Percentiles rank a stretch among this genome's conserved stretches.
These are phyloP conservation scores for Euwallacea fornicatus DNA, from an alignment of 1,140 invertebrate genomes.

Conservation along the genomic window DNA sequence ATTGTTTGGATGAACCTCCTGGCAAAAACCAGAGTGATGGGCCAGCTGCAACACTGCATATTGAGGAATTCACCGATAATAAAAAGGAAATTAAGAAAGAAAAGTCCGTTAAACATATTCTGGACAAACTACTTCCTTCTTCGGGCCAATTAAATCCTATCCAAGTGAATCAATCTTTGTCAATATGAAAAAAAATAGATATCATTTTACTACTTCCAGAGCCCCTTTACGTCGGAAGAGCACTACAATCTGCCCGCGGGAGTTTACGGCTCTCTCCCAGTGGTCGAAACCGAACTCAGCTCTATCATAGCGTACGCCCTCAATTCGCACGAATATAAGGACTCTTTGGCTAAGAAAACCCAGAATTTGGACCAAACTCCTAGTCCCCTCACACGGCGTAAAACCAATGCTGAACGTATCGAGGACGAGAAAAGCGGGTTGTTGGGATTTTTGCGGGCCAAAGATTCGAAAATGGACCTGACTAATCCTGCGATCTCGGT, in stretches of 20 bases:
- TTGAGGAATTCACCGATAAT: constrained; percentile 46
- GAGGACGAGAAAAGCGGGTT: constrained; percentile 57
- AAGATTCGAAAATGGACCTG: constrained; percentile 46
- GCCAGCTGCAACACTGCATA: constrained; percentile 31
- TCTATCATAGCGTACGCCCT: constrained; percentile 88
- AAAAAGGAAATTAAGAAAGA: constrained; percentile 60
- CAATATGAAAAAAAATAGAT: not conserved
- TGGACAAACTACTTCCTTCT: constrained; percentile 68
- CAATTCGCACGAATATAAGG: constrained; percentile 71
- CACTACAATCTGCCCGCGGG: constrained; percentile 64
- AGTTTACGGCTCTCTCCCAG: constrained; percentile 69
- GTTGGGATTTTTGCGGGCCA: constrained; percentile 56
- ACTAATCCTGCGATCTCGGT: too few relatives aligned
- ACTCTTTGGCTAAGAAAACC: constrained; percentile 59
- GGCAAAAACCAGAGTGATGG: constrained; percentile 55
- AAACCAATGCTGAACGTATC: constrained; percentile 52
- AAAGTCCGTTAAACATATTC: constrained; percentile 70
- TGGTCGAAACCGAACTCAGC: constrained; percentile 84
- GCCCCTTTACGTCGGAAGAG: constrained; percentile 64
- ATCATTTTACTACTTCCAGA: constrained; percentile 47
- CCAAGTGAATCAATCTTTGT: constrained; percentile 40
- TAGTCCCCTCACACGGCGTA: constrained; percentile 58
- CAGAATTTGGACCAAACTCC: constrained; percentile 50
- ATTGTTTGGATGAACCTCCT: constrained; percentile 38
- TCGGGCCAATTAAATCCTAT: constrained; percentile 53